Evolutionary conservation across 2,888 invertebrate genomes (phyloP), one percentile per base, ranked within the genome.

Genomic region (Melieria crassipennis): DNA sequence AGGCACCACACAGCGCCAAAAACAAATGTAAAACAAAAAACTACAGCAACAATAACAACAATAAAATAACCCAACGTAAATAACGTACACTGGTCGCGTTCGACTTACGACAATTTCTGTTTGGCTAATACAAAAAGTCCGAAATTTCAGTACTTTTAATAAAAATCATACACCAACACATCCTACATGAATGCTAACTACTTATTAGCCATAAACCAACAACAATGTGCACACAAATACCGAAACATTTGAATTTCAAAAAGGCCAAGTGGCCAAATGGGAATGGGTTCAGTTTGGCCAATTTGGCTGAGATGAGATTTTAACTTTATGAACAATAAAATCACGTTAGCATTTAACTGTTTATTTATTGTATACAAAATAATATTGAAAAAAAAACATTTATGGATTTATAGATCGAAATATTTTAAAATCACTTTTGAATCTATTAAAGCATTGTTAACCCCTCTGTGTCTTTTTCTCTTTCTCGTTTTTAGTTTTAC

Each of bases 101-200:
- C 7, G 58, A 10, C 6, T 50, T 10, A 13, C 55, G 43, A 10
- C 10, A 58, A 57, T 50, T 72, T 47, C 65, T 72, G 72, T 9
- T 56, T 5, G 42, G 11, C 72, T 69, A 47, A 66, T 69, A 66
- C 55, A 61, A 65, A 66, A 63, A 61, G 72, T 69, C 69, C 69
- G 69, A 65, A 72, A 62, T 50, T 66, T 72, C 69, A 48, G 72
- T 72, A 72, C 66, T 69, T 69, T 62, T 50, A 48, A 65, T n/a
- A 16, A 70, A 65, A 70, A 30, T 30, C 3, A 2, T 30, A 30
- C 30, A 30, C 30, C 30, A 30, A 30, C 30, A 30, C 30, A 30
- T 30, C 30, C 30, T 30, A 30, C 30, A 3, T 30, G 30, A 30
- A 62, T 47, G 30, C 57, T 13, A 11, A 58, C 16, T 42, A n/a